Percentiles rank a stretch among this genome's conserved stretches.
phyloP scores from a whole-genome alignment of 2,113 vertebrate genomes.

The Eonycteris spelaea region DNA sequence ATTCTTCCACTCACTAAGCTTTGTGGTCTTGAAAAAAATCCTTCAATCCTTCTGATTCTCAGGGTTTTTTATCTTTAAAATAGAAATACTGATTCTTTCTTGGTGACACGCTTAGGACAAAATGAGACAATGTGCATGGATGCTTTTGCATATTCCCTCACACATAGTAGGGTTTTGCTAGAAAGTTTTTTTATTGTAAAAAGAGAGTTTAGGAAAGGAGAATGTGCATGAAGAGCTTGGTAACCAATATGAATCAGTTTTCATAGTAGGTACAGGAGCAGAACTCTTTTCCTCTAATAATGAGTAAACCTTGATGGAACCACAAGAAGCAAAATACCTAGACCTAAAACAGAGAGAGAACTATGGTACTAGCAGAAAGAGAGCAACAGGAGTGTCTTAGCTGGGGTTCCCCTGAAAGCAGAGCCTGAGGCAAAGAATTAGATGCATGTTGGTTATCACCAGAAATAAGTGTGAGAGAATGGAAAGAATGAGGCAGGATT shows the following conservation, averaged over 20 bases:
- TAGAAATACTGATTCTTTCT: not conserved
- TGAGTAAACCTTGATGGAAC: not conserved
- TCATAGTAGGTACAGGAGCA: not conserved
- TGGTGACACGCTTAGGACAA: not conserved
- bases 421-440: not conserved
- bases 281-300: not conserved
- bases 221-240: not conserved
- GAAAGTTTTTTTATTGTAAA: not conserved
- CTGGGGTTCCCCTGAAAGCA: not conserved
- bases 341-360: not conserved
- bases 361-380: not conserved
- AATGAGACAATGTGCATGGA: not conserved
- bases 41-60: not conserved
- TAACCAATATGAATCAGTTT: not conserved
- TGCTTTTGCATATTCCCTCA: not conserved
- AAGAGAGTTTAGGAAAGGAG: not conserved
- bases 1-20: not conserved
- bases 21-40: not conserved
- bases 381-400: not conserved
- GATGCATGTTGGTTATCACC: not conserved
- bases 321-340: not conserved
- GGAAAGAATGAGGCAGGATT: not conserved
- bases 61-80: not conserved
- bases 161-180: not conserved
- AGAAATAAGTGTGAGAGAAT: not conserved